Evolutionary conservation across 2,797 vertebrate genomes (phyloP).

Genomic region (Etheostoma nigrum): DNA sequence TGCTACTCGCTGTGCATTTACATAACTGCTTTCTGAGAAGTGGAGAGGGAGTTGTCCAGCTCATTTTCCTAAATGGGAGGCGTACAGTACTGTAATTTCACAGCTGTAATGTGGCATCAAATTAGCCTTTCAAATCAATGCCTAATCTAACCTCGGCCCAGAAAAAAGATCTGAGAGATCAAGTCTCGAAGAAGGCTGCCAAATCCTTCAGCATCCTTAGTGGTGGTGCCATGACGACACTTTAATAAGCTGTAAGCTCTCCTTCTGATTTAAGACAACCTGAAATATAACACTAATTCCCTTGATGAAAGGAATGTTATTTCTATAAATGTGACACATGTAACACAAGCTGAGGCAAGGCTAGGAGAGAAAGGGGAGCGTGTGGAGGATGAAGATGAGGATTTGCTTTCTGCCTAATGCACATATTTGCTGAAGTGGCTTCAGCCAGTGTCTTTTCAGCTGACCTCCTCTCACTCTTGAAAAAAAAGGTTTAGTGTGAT

Average conservation of each 20-base stretch:
- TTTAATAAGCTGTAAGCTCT: conserved; percentile 83
- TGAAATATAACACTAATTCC: conserved; percentile 84
- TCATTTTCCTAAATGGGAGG: conserved; percentile 60
- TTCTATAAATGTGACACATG: conserved; percentile 83
- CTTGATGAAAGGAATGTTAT: conserved; percentile 79
- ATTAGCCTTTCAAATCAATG: conserved; percentile 82
- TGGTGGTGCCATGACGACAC: conserved; percentile 63
- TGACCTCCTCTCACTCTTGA: conserved; percentile 58
- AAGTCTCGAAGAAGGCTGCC: conserved; percentile 60
- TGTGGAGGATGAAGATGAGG: conserved; percentile 59
- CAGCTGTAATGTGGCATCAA: conserved; percentile 82
- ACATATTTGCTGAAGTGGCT: conserved; percentile 66
- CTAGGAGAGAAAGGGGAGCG: conserved; percentile 45
- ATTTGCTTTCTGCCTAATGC: conserved; percentile 72
- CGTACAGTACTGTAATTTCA: conserved; percentile 72
- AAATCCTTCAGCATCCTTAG: conserved; percentile 71
- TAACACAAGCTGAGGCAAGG: conserved; percentile 73
- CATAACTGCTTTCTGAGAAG: conserved; percentile 65
- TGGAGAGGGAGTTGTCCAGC: conserved; percentile 62
- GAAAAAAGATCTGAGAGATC: conserved; percentile 75
- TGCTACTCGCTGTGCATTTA: conserved; percentile 42
- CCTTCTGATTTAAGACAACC: conserved; percentile 82
- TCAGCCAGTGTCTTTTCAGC: conserved; percentile 53
- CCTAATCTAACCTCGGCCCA: conserved; percentile 79
- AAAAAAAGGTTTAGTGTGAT: conserved; percentile 49